A percentile compares a stretch with the other conserved stretches of the same genome.
Conservation (phyloP, 2,113 vertebrate species). For the Thunnus thynnus region DNA sequence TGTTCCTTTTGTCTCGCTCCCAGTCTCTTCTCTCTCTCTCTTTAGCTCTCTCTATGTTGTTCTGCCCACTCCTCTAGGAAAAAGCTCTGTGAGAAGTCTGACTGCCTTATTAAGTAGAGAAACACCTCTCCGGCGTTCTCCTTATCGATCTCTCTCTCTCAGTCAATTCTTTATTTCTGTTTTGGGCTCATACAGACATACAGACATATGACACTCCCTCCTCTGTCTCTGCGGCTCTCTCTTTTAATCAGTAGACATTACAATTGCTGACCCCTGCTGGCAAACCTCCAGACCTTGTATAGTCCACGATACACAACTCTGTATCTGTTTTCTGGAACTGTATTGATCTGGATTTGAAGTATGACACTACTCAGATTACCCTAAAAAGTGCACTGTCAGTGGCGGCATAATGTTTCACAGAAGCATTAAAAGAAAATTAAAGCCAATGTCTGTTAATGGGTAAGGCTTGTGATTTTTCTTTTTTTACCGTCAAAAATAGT, state of each 20-base stretch:
- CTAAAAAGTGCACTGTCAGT: background rate
- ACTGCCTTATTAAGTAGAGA: background rate
- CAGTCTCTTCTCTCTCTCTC: background rate
- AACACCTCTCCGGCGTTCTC: constrained; percentile 15
- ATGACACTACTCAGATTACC: background rate
- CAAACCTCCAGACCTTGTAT: constrained; percentile 9
- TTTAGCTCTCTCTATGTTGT: background rate
- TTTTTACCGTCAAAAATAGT: background rate
- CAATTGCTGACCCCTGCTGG: constrained; percentile 44
- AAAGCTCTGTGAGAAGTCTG: constrained; percentile 19
- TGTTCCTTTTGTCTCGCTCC: constrained; percentile 20
- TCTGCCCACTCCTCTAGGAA: constrained; percentile 17
- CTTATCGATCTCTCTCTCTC: background rate
- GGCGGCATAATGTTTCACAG: background rate
- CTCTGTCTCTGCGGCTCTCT: background rate
- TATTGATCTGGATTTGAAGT: background rate
- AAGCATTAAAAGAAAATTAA: background rate
- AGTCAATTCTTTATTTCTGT: background rate
- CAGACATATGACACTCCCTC: background rate
- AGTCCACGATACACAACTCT: background rate
- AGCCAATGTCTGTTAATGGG: background rate
- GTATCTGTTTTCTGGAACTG: background rate
- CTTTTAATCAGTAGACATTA: constrained; percentile 5
- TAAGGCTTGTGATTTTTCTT: background rate
- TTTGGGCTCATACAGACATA: background rate